Percentiles rank a stretch among this genome's conserved stretches.
These are phyloP conservation scores for Nesometra sesokonis DNA, from an alignment of 35 echinoderm and acorn worm species.

Conservation along the genomic window DNA sequence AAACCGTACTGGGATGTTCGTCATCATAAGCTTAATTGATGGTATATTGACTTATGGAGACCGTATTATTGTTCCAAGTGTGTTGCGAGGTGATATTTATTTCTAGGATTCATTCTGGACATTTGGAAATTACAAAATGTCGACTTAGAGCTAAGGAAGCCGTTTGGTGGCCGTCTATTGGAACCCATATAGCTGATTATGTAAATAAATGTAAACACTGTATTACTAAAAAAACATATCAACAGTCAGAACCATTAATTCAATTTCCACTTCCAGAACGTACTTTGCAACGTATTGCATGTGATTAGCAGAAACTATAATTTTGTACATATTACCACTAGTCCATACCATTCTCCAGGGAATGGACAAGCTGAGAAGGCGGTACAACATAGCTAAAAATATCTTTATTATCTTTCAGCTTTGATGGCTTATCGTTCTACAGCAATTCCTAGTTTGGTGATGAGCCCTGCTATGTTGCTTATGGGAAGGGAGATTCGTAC, in stretches of 20 bases:
- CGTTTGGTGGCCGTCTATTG: constrained; percentile 18
- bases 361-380: constrained; percentile 44
- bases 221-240: background rate
- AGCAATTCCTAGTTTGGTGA: background rate
- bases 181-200: background rate
- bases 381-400: constrained; percentile 39
- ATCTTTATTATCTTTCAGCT: background rate
- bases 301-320: constrained; percentile 14
- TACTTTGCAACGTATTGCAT: constrained; percentile 15
- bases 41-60: background rate
- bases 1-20: background rate
- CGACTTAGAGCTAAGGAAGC: constrained; percentile 10
- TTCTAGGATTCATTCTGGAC: background rate
- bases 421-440: constrained; percentile 24
- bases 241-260: constrained; percentile 8
- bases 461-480: background rate
- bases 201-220: constrained; percentile 3
- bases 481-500: constrained; percentile 26
- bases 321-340: constrained; percentile 10
- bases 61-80: background rate
- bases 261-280: background rate
- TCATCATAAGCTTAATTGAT: background rate
- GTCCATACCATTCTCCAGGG: constrained; percentile 9
- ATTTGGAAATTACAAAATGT: background rate
- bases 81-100: background rate